phyloP scores from a whole-genome alignment of 2,113 vertebrate genomes.

The Lepisosteus oculatus region DNA sequence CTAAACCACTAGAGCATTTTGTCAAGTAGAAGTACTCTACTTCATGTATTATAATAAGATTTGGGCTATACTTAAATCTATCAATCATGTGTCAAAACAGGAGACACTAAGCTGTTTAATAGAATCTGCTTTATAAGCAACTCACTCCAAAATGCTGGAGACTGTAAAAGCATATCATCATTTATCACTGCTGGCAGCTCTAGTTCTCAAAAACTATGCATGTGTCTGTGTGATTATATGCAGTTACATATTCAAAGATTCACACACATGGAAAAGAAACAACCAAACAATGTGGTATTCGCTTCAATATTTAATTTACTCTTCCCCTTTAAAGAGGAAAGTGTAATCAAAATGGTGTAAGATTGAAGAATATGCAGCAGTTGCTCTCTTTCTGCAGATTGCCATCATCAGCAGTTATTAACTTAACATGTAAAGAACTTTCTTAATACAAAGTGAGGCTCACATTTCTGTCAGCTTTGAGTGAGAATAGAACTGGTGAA shows the following conservation, averaged over 20 bases:
- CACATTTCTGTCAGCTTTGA: no score
- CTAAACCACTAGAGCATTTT: not conserved
- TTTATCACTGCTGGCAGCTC: conserved; percentile 17
- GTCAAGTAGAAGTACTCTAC: not conserved
- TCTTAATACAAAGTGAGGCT: no score
- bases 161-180: not conserved
- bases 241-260: not conserved
- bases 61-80: conserved; percentile 9
- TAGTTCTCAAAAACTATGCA: not conserved
- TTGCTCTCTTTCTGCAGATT: no score
- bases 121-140: not conserved
- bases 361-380: no score
- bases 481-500: no score
- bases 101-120: conserved; percentile 5
- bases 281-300: not conserved
- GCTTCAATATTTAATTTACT: not conserved
- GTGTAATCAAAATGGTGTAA: no score
- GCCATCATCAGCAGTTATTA: no score
- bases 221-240: no score
- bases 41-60: conserved; percentile 12
- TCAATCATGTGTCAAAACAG: conserved; percentile 8
- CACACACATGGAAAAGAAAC: not conserved
- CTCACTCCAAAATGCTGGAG: not conserved
- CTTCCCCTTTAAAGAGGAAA: not conserved
- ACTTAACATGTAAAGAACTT: no score